These are phyloP conservation scores for Hemiscyllium ocellatum DNA, from an alignment of 2,113 vertebrate species.

Conservation along the genomic window DNA sequence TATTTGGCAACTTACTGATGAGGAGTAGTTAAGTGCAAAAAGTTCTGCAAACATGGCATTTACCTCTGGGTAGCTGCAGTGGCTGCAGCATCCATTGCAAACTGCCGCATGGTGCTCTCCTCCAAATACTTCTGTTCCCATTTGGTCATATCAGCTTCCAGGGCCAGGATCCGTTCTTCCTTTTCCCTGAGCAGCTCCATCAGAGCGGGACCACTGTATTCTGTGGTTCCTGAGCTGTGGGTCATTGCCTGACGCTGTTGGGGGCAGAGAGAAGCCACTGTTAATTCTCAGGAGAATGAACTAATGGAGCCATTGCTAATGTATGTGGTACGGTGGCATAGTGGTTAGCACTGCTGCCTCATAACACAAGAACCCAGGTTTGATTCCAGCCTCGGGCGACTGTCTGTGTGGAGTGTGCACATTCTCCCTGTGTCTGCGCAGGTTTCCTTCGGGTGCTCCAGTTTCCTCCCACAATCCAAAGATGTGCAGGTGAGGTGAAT, in stretches of 20 bases:
- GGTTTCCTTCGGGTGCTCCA: too few relatives aligned
- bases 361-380: too few relatives aligned
- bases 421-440: too few relatives aligned
- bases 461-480: too few relatives aligned
- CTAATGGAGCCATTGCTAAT: too few relatives aligned
- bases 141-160: constrained; percentile 96
- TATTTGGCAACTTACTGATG: background rate
- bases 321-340: too few relatives aligned
- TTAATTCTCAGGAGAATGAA: background rate
- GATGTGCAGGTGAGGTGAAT: too few relatives aligned
- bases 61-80: constrained; percentile 82
- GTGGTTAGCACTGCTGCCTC: too few relatives aligned
- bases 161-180: constrained; percentile 82
- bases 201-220: constrained; percentile 57
- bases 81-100: constrained; percentile 91
- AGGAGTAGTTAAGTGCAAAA: background rate
- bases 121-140: constrained; percentile 98
- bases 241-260: constrained; percentile 64
- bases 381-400: too few relatives aligned
- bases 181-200: constrained; percentile 82
- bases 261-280: too few relatives aligned
- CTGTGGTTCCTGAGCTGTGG: constrained; percentile 44
- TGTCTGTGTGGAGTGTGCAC: too few relatives aligned
- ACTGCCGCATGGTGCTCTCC: constrained; percentile 94
- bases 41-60: background rate